Conservation (phyloP, 2,888 invertebrate species). For the Cosmopolites sordidus region DNA sequence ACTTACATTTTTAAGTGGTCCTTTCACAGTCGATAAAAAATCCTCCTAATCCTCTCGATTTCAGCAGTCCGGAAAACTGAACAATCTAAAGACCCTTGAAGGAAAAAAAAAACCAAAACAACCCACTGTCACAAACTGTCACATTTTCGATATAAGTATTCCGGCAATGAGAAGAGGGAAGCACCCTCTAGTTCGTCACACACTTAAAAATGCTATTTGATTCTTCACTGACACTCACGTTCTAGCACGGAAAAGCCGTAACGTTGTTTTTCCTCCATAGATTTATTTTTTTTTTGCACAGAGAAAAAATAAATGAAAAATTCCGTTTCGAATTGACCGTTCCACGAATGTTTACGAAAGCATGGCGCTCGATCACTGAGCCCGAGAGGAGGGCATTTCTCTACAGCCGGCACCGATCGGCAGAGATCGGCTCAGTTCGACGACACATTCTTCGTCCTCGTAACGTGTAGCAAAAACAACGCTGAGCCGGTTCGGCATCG, state of each 20-base stretch:
- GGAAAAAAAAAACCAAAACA: conserved; percentile 4
- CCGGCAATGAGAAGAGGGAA: no score
- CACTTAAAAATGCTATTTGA: no score
- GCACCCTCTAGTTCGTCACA: no score
- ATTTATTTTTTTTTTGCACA: no score
- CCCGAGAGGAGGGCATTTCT: conserved; percentile 27
- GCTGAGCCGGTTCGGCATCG: no score
- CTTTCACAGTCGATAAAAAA: conserved; percentile 7
- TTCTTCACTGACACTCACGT: no score
- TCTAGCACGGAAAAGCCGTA: no score
- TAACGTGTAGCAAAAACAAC: conserved; percentile 20
- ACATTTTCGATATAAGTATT: conserved; percentile 17
- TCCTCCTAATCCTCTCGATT: conserved; percentile 15
- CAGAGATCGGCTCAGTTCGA: conserved; percentile 19
- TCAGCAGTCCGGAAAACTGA: background rate
- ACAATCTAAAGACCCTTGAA: no score
- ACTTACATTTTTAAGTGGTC: conserved; percentile 21
- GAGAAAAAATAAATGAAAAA: no score
- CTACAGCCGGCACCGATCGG: conserved; percentile 24
- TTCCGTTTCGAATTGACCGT: no score
- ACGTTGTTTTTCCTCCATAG: no score
- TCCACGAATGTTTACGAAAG: conserved; percentile 10
- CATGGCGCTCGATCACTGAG: conserved; percentile 28
- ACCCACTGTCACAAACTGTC: conserved; percentile 12
- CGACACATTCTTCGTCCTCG: conserved; percentile 19